phyloP scores from a whole-genome alignment of 2,113 vertebrate species.

The Lepus europaeus region DNA sequence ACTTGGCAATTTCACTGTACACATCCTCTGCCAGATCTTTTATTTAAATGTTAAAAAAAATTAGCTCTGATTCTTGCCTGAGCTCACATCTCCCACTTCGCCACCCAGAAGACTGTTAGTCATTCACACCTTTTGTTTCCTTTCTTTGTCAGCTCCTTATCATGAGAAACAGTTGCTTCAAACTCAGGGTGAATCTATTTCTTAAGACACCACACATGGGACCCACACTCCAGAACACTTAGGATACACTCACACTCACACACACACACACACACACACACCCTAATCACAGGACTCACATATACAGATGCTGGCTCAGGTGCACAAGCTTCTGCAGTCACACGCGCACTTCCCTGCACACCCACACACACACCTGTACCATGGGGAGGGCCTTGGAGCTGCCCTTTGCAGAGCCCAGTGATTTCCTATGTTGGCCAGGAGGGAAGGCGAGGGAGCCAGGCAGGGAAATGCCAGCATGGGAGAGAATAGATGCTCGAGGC shows the following conservation, averaged over 20 bases:
- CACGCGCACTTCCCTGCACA: too few species aligned
- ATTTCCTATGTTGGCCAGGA: slow-evolving; percentile 39
- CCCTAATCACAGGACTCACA: neutral
- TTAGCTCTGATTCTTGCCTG: slow-evolving; percentile 61
- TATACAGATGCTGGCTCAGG: neutral
- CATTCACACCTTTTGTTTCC: slow-evolving; percentile 62
- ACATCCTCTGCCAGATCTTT: slow-evolving; percentile 69
- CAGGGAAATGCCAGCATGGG: slow-evolving; percentile 61
- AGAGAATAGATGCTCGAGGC: neutral
- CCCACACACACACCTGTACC: neutral
- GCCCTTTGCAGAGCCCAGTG: slow-evolving; percentile 40
- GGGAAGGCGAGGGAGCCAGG: slow-evolving; percentile 26
- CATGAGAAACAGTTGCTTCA: slow-evolving; percentile 59
- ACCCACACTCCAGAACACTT: slow-evolving; percentile 7
- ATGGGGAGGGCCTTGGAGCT: neutral
- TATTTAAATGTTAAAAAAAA: slow-evolving; percentile 74
- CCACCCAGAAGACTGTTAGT: slow-evolving; percentile 42
- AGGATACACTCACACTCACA: neutral
- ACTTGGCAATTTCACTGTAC: slow-evolving; percentile 64
- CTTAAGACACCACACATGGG: neutral
- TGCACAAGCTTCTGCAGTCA: too few species aligned
- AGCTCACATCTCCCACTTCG: slow-evolving; percentile 50
- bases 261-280: neutral
- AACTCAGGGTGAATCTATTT: slow-evolving; percentile 61
- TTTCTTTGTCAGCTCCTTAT: slow-evolving; percentile 68